phyloP scores from a whole-genome alignment of 2,113 vertebrate species.

The Daboia siamensis region DNA sequence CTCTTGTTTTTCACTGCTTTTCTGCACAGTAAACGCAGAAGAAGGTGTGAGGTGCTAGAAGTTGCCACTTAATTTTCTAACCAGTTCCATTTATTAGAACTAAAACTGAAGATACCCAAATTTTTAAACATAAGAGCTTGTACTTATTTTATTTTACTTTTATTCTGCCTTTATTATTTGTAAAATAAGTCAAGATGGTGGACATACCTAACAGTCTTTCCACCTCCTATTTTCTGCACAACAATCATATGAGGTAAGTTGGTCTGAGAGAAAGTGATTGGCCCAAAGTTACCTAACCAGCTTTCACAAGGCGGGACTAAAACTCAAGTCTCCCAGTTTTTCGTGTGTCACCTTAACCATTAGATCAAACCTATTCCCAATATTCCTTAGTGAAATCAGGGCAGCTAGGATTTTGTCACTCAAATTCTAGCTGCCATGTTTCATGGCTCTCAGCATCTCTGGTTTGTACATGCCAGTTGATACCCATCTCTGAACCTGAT shows the following conservation, averaged over 20 bases:
- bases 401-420: background rate
- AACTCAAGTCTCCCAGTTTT: background rate
- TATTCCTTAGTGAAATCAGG: background rate
- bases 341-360: background rate
- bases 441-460: background rate
- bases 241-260: background rate
- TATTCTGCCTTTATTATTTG: background rate
- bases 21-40: background rate
- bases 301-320: background rate
- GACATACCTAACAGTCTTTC: background rate
- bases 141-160: background rate
- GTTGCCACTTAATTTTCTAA: background rate
- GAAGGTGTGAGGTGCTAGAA: background rate
- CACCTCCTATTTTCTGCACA: background rate
- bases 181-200: background rate
- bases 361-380: background rate
- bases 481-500: background rate
- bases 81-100: background rate
- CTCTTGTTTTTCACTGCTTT: background rate
- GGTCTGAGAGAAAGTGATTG: background rate
- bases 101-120: background rate
- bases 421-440: background rate
- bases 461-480: background rate
- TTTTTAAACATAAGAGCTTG: background rate
- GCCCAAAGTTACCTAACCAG: background rate